A percentile compares a stretch with the other conserved stretches of the same genome.
Conservation (phyloP, 2,888 invertebrate genomes). For the Folsomia manolachei region DNA sequence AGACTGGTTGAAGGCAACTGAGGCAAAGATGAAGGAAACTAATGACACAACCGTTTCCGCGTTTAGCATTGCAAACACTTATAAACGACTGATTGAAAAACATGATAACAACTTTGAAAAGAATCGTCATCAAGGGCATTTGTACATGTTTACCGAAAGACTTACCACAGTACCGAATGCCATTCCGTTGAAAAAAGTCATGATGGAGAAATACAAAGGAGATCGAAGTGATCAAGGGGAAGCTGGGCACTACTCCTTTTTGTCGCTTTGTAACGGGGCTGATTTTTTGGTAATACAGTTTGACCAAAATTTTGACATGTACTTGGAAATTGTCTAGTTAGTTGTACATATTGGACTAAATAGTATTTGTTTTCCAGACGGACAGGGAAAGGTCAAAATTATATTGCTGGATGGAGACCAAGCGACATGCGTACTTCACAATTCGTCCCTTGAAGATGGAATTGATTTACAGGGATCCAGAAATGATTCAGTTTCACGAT, state of each 20-base stretch:
- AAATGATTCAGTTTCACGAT: slow-evolving; percentile 31
- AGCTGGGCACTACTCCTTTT: slow-evolving; percentile 47
- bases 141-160: slow-evolving; percentile 39
- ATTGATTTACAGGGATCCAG: slow-evolving; percentile 32
- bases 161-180: slow-evolving; percentile 29
- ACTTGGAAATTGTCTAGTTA: not conserved
- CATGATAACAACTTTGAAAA: slow-evolving; percentile 46
- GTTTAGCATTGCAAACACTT: slow-evolving; percentile 38
- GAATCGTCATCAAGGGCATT: slow-evolving; percentile 36
- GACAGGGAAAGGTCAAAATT: slow-evolving; percentile 27
- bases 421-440: slow-evolving; percentile 37
- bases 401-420: slow-evolving; percentile 38
- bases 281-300: slow-evolving; percentile 34
- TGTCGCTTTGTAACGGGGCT: slow-evolving; percentile 48
- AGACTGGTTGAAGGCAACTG: slow-evolving; percentile 48
- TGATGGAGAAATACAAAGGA: slow-evolving; percentile 30
- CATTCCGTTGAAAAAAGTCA: slow-evolving; percentile 26
- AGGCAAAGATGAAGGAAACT: slow-evolving; percentile 37
- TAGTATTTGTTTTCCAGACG: slow-evolving; percentile 22
- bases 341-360: too few relatives aligned
- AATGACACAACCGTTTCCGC: slow-evolving; percentile 37
- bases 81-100: slow-evolving; percentile 41
- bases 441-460: slow-evolving; percentile 40
- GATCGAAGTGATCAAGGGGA: slow-evolving; percentile 32
- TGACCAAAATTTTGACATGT: not conserved